Evolutionary conservation across 2,797 vertebrate species (phyloP).

Genomic region (Rachycentron canadum): DNA sequence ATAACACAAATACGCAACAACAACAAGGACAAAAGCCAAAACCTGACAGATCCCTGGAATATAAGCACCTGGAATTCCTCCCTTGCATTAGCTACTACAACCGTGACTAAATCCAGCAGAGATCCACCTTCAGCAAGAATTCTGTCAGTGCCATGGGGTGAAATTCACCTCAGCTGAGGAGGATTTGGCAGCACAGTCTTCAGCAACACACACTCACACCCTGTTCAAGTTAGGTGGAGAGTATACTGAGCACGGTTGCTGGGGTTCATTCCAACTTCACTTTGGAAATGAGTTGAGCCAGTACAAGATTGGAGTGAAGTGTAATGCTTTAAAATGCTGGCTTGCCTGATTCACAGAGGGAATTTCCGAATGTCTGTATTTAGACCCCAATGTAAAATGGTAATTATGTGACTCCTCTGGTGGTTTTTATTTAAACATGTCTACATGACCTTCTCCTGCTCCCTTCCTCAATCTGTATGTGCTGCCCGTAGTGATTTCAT

Average conservation of each 20-base stretch:
- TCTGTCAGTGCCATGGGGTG: constrained; percentile 9
- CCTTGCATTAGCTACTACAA: constrained; percentile 25
- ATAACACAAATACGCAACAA: constrained; percentile 23
- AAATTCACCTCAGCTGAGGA: constrained; percentile 4
- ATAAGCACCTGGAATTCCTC: constrained; percentile 62
- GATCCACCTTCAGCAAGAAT: constrained; percentile 51
- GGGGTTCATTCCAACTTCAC: constrained; percentile 46
- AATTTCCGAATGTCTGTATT: constrained; percentile 68
- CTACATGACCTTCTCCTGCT: constrained; percentile 29
- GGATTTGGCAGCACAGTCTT: constrained; percentile 24
- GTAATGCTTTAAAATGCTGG: constrained; percentile 52
- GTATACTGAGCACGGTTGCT: constrained; percentile 24
- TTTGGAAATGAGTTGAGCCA: constrained; percentile 57
- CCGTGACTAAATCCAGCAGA: constrained; percentile 27
- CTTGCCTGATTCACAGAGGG: constrained; percentile 48
- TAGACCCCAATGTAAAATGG: constrained; percentile 57
- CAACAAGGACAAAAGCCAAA: constrained; percentile 29
- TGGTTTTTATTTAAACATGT: constrained; percentile 47
- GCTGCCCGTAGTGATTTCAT: constrained; percentile 2
- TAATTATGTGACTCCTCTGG: constrained; percentile 59
- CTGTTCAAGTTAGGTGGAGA: constrained; percentile 31
- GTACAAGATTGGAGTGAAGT: constrained; percentile 41
- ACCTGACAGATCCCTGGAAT: constrained; percentile 39
- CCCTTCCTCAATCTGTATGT: constrained; percentile 8
- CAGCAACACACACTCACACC: constrained; percentile 10